Evolutionary conservation across 2,888 invertebrate genomes (phyloP), one percentile per base, ranked within the genome.

Genomic region (Megalurothrips usitatus): DNA sequence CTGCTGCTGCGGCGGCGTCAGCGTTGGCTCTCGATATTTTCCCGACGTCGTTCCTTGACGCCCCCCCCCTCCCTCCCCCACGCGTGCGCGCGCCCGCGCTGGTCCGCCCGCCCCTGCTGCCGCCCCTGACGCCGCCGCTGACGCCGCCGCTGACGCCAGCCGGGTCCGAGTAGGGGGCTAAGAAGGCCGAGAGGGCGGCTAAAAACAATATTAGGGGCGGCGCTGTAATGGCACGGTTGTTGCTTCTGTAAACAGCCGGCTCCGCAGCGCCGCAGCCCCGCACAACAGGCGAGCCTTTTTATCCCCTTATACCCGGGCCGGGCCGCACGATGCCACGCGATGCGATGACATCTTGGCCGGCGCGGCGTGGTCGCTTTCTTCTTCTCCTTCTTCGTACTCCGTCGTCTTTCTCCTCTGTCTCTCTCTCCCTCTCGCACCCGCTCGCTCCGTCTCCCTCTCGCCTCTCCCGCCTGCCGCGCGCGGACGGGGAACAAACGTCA

Each of bases 201-300:
- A 75, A 75, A 75, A 75, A 75, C 68, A 75, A 75, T 75, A 75
- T 75, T 75, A 75, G 68, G 68, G 68, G 23, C 68, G 23, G 14
- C 12, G 68, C 68, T 26, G 68, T 75, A 75, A 75, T 75, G 68
- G 68, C 26, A 75, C 68, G 68, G 68, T 75, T 75, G 68, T 75
- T 75, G 68, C 68, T 75, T 75, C 68, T 75, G 68, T 75, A 75
- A 75, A 75, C 68, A 75, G 68, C 68, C 68, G 14, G 14, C 52
- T 8, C 52, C 3, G 11, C 68, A 52, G 52, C 52, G 52, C 14
- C n/a, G n/a, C 10, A 49, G 49, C 34, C 34, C 34, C 3, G 34
- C 34, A 43, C 34, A 43, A 43, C 34, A 43, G 34, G 34, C 34
- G 34, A 43, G 34, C 34, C 34, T 43, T 43, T 43, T 43, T 43